These are phyloP conservation scores for Lophius americanus DNA, from an alignment of 2,797 vertebrate species.

Conservation along the genomic window DNA sequence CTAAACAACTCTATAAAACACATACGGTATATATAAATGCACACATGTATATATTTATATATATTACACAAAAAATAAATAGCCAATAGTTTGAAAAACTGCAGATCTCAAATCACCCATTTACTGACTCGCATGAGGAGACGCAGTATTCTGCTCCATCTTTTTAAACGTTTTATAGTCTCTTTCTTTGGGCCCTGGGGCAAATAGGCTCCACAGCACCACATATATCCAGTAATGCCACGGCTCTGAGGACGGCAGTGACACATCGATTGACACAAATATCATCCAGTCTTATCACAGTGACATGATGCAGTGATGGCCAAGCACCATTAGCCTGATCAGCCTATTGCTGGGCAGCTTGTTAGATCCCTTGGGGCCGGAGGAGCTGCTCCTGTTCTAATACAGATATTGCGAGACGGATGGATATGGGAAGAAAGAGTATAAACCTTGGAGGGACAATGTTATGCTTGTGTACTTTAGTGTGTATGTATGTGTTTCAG, in stretches of 20 bases:
- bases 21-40: background rate
- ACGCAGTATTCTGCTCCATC: slow-evolving; percentile 35
- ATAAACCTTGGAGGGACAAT: slow-evolving; percentile 39
- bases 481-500: slow-evolving; percentile 25
- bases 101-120: background rate
- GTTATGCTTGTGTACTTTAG: slow-evolving; percentile 18
- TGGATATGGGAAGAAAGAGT: slow-evolving; percentile 19
- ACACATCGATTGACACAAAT: slow-evolving; percentile 72
- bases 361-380: slow-evolving; percentile 36
- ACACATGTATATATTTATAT: background rate
- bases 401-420: slow-evolving; percentile 57
- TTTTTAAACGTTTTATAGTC: slow-evolving; percentile 15
- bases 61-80: too few species aligned
- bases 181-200: slow-evolving; percentile 46
- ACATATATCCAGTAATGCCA: slow-evolving; percentile 66
- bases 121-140: slow-evolving; percentile 33
- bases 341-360: slow-evolving; percentile 56
- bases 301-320: slow-evolving; percentile 64
- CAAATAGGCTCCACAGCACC: slow-evolving; percentile 38
- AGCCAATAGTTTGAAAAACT: slow-evolving; percentile 6
- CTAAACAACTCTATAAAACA: too few species aligned
- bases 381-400: slow-evolving; percentile 45
- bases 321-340: slow-evolving; percentile 68
- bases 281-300: slow-evolving; percentile 62
- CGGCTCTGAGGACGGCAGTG: slow-evolving; percentile 56